A percentile compares a stretch with the other conserved stretches of the same genome.
Evolutionary conservation across 1,140 invertebrate species (phyloP).

Genomic region (Charaxes varanes): DNA sequence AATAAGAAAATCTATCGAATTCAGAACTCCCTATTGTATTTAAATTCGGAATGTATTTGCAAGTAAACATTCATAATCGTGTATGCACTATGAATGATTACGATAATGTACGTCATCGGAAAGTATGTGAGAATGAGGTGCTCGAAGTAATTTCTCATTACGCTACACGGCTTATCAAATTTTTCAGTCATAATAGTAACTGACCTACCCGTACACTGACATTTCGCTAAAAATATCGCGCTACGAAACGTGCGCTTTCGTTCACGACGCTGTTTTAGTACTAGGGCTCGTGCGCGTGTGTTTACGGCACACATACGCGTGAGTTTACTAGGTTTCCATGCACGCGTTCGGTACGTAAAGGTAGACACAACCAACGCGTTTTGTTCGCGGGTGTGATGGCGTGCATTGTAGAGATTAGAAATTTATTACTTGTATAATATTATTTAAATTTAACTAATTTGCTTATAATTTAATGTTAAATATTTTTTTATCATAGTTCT

Average conservation of each 20-base stretch:
- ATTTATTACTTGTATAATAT: too few species aligned
- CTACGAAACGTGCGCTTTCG: conserved; percentile 51
- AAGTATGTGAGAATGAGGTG: conserved; percentile 13
- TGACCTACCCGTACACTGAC: conserved; percentile 57
- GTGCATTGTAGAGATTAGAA: too few species aligned
- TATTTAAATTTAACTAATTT: too few species aligned
- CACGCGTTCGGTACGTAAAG: conserved; percentile 27
- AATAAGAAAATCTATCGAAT: neutral
- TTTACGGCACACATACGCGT: conserved; percentile 10
- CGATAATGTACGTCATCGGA: conserved; percentile 5
- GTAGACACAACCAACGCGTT: too few species aligned
- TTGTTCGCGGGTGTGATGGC: too few species aligned
- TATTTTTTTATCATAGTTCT: too few species aligned
- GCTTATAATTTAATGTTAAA: too few species aligned
- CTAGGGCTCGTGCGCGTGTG: conserved; percentile 13
- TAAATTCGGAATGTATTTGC: neutral
- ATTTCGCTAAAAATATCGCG: conserved; percentile 60
- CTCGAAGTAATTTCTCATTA: conserved; percentile 35
- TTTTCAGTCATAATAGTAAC: conserved; percentile 61
- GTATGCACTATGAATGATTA: conserved; percentile 1
- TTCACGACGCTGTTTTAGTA: conserved; percentile 45
- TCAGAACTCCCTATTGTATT: neutral
- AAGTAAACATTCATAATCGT: neutral
- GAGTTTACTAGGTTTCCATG: conserved; percentile 20
- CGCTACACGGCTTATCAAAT: conserved; percentile 46